Evolutionary conservation across 2,797 vertebrate genomes (phyloP), one percentile per base, ranked within the genome.

Genomic region (Paguma larvata): DNA sequence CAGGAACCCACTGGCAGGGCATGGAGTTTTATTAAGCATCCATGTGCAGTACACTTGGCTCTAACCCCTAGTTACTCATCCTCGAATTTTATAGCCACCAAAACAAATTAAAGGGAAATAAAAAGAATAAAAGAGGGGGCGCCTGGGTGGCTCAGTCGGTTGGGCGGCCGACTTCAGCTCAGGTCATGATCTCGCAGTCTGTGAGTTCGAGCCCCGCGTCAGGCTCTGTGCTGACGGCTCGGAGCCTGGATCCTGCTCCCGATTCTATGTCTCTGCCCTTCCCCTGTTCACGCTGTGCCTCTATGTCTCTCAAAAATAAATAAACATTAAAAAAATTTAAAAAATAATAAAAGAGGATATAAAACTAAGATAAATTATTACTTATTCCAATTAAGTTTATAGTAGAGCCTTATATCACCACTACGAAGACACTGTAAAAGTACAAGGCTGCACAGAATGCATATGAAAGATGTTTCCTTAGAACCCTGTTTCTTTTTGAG

Each of bases 51-150:
- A 7, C 19, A 32, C 41, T 25, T 89, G 67, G 56, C 38, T 87
- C 34, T 59, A 53, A 38, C 6, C 15, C 38, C 46, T 83, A 23
- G 53, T 34, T 73, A 94, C 18, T 75, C 38, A 63, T 62, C 83
- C 38, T 51, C 84, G 48, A 85, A 85, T 88, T 96, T 72, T 90
- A 91, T 12, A 73, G 56, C 4, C 85, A 91, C 34, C 72, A 73
- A 72, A 89, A 90, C 53, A 94, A 94, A 95, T 94, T 84, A 92
- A 90, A 87, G 30, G 21, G 30, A 91, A 85, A 90, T 94, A 92
- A 85, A 73, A 92, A 62, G 13, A 56, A 53, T 80, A 94, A 77
- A 32, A n/a, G n/a, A n/a, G n/a, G n/a, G n/a, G n/a, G n/a, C n/a
- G n/a, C n/a, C n/a, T n/a, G n/a, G n/a, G n/a, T n/a, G n/a, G n/a